These are phyloP conservation scores for Hermodice carunculata DNA, from an alignment of 2,888 invertebrate genomes.

Conservation along the genomic window DNA sequence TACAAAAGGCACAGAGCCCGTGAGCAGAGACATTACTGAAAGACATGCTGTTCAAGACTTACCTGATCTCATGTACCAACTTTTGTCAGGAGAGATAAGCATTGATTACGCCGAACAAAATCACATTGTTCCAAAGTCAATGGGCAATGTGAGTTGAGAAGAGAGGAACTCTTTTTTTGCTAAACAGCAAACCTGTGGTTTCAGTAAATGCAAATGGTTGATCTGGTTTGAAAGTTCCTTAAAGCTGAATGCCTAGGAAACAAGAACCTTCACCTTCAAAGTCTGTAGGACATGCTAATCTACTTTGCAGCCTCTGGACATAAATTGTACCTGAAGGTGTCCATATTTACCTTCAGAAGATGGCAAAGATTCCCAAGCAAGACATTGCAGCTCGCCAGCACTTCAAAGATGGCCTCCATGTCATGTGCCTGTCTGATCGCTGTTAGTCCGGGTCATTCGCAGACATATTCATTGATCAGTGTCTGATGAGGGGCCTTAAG, in stretches of 20 bases:
- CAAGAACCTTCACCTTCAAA: constrained; percentile 40
- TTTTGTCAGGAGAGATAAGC: neutral
- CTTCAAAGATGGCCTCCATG: no score
- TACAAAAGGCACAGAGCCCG: neutral
- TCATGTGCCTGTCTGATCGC: no score
- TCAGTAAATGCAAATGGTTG: constrained; percentile 45
- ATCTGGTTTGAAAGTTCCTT: constrained; percentile 40
- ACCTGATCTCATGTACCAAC: neutral
- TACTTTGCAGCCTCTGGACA: constrained; percentile 58
- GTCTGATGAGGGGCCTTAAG: no score
- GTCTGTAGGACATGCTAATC: constrained; percentile 42
- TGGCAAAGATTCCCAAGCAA: no score
- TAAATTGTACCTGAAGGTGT: constrained; percentile 51
- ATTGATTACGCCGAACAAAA: no score
- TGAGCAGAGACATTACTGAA: neutral
- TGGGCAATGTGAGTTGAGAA: neutral
- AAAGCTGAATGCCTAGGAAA: constrained; percentile 43
- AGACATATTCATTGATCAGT: no score
- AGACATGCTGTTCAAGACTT: neutral
- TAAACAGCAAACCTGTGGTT: constrained; percentile 38
- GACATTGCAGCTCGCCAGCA: no score
- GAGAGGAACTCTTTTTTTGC: neutral
- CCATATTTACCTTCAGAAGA: no score
- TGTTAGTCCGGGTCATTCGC: no score
- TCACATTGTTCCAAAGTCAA: no score